Percentiles rank a stretch among this genome's conserved stretches.
Evolutionary conservation across 2,888 invertebrate species (phyloP).

Genomic region (Zootermopsis nevadensis): DNA sequence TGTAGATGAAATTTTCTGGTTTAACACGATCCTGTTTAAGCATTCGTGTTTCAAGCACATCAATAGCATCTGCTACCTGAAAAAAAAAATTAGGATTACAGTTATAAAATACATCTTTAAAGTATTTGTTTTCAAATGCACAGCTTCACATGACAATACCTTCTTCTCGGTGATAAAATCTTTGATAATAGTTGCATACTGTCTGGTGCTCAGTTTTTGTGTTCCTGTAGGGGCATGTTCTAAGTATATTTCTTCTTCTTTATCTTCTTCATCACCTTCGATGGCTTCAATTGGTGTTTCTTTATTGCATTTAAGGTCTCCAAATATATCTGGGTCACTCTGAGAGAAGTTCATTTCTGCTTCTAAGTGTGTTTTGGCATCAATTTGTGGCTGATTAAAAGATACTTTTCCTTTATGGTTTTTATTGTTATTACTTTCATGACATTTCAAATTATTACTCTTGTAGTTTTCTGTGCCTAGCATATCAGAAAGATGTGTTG

Average conservation of each 20-base stretch:
- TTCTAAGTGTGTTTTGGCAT: not conserved
- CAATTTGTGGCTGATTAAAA: not conserved
- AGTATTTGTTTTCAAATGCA: not conserved
- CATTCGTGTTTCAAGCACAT: slow-evolving; percentile 82
- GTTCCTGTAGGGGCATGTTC: slow-evolving; percentile 66
- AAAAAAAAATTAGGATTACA: not conserved
- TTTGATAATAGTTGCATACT: slow-evolving; percentile 80
- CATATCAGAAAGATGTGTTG: not conserved
- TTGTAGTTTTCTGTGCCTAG: not conserved
- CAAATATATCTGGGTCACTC: slow-evolving; percentile 70
- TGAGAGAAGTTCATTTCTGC: not conserved
- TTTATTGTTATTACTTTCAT: not conserved
- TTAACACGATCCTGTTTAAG: slow-evolving; percentile 80
- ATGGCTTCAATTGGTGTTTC: slow-evolving; percentile 10
- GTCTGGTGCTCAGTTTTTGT: slow-evolving; percentile 69
- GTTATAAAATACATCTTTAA: not conserved
- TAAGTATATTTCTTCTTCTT: slow-evolving; percentile 70
- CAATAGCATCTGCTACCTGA: slow-evolving; percentile 76
- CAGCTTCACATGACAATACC: slow-evolving; percentile 58
- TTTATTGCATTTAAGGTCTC: slow-evolving; percentile 11
- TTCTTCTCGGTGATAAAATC: slow-evolving; percentile 72
- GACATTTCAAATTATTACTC: not conserved
- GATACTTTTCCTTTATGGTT: not conserved
- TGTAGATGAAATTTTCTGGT: slow-evolving; percentile 84
- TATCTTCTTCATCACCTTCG: slow-evolving; percentile 64